Evolutionary conservation across 2,797 vertebrate species (phyloP).

Genomic region (Sandelia bainsii): DNA sequence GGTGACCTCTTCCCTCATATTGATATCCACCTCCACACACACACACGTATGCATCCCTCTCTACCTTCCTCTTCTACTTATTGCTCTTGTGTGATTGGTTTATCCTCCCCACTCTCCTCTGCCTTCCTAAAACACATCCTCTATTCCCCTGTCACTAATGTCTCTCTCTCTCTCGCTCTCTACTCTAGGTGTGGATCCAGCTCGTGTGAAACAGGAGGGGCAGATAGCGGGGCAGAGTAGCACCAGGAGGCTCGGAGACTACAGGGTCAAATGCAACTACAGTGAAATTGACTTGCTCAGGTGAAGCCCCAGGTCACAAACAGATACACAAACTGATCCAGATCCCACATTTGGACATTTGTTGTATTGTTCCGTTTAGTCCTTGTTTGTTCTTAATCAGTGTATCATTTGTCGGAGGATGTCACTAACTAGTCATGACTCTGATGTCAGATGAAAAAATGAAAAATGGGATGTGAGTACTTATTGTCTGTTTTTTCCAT

Average conservation of each 20-base stretch:
- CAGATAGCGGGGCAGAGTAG: constrained; percentile 93
- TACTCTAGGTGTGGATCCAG: constrained; percentile 89
- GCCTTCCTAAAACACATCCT: background rate
- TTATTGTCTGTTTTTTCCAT: no score
- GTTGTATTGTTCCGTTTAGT: background rate
- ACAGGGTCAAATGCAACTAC: constrained; percentile 94
- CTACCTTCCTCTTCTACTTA: constrained; percentile 10
- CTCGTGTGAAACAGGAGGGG: constrained; percentile 91
- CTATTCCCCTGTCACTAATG: background rate
- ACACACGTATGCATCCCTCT: background rate
- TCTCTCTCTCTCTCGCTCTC: background rate
- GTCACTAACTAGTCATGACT: no score
- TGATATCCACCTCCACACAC: constrained; percentile 17
- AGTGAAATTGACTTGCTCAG: constrained; percentile 94
- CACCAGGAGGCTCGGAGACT: constrained; percentile 95
- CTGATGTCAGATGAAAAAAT: no score
- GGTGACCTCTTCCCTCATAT: constrained; percentile 47
- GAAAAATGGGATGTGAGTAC: no score
- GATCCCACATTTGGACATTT: background rate
- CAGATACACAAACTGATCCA: background rate
- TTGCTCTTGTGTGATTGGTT: constrained; percentile 27
- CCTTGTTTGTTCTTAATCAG: background rate
- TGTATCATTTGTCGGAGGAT: no score
- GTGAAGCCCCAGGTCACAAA: constrained; percentile 71
- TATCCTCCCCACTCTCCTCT: background rate